Evolutionary conservation across 1,140 invertebrate species (phyloP), one percentile per base, ranked within the genome.

Genomic region (Oryzaephilus surinamensis): DNA sequence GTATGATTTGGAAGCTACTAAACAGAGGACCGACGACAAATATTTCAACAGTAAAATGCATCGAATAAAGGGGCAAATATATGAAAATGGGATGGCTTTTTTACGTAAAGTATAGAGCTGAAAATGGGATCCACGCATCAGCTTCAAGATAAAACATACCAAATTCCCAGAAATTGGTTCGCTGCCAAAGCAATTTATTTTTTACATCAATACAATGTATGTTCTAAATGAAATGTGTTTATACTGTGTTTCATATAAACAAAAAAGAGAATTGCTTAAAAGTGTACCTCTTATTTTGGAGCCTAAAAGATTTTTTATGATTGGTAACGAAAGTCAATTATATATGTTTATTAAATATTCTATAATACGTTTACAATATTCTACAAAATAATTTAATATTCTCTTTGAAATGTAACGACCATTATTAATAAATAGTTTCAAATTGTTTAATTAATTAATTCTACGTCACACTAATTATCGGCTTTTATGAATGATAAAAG

Each of bases 71-170:
- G n/a, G 53, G 46, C 45, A 51, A 53, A 55, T 55, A 51, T 55
- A 55, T 53, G 51, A 55, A 53, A 55, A 53, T 55, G 43, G 51
- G 46, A 55, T 51, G 48, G 53, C 48, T 53, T 55, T 55, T 53
- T 55, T 51, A 49, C 48, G 48, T 51, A 53, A 53, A 51, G 48
- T 48, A 50, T 50, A 46, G 39, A 48, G 41, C 42, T 38, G 39
- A 40, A 46, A 52, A 54, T 52, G 46, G 50, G 47, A 50, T 54
- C 41, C 52, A 56, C 51, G 51, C 54, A 56, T 51, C 52, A 50
- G 45, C 50, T 41, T 41, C 44, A 50, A 56, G 52, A 56, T 56
- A 56, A 54, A 56, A 51, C 52, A 51, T 51, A 46, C 44, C 38
- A 46, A 52, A 54, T 48, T 48, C 45, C 26, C 40, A 48, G 45